Conservation (phyloP, 2,113 vertebrate species). For the Leptobrachium leishanense region DNA sequence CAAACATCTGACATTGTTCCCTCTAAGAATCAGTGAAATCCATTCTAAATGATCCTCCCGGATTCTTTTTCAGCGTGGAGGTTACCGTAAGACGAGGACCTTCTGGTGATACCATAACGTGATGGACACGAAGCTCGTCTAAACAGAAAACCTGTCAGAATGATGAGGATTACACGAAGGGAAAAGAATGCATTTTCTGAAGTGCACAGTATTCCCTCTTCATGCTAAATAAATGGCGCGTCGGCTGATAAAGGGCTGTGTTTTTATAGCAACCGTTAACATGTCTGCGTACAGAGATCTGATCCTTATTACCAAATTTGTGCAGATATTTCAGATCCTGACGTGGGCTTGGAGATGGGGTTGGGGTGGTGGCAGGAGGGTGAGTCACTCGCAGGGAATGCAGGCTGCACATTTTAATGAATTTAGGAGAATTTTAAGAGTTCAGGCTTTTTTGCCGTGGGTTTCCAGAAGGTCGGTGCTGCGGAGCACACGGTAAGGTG, state of each 20-base stretch:
- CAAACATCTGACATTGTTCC: too few species aligned
- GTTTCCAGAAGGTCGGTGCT: too few species aligned
- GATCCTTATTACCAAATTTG: not conserved
- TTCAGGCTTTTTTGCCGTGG: too few species aligned
- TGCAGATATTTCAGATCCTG: not conserved
- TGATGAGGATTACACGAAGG: slow-evolving; percentile 1
- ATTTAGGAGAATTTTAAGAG: slow-evolving; percentile 11
- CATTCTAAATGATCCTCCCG: too few species aligned
- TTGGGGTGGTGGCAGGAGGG: not conserved
- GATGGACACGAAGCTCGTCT: not conserved
- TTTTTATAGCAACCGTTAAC: not conserved
- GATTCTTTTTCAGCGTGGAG: not conserved
- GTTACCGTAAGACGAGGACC: not conserved
- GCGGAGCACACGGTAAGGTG: too few species aligned
- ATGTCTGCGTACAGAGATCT: not conserved
- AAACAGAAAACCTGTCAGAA: not conserved
- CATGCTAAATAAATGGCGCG: not conserved
- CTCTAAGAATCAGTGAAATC: too few species aligned
- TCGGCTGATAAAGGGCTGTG: slow-evolving; percentile 1
- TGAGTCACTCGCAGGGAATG: slow-evolving; percentile 12
- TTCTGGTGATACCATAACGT: not conserved
- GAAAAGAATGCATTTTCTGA: slow-evolving; percentile 1
- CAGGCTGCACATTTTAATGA: not conserved
- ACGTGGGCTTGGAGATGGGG: not conserved
- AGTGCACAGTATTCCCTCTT: not conserved